These are phyloP conservation scores for Meiosimyza platycephala DNA, from an alignment of 2,888 invertebrate genomes.

Conservation along the genomic window DNA sequence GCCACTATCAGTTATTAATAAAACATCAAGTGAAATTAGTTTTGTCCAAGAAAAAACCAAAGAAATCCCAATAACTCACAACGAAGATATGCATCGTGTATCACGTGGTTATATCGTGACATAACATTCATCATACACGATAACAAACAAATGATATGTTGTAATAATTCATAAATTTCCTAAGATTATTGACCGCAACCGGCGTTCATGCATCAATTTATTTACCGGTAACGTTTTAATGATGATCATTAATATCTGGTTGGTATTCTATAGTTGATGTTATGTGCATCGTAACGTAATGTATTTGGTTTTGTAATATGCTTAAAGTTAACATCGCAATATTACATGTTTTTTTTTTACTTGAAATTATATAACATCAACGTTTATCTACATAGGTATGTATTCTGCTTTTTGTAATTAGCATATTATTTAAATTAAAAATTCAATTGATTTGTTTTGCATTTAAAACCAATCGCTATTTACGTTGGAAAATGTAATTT, in stretches of 20 bases:
- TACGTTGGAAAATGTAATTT: no score
- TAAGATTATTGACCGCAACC: constrained; percentile 28
- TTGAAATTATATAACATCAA: no score
- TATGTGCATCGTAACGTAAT: no score
- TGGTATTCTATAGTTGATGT: no score
- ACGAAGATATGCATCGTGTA: not conserved
- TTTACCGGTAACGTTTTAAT: not conserved
- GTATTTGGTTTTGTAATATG: no score
- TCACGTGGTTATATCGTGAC: constrained; percentile 26
- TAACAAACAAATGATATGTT: not conserved
- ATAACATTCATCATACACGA: constrained; percentile 4
- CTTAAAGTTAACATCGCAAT: no score
- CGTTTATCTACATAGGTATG: not conserved
- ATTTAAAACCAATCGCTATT: no score
- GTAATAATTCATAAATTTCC: not conserved
- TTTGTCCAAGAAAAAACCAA: not conserved
- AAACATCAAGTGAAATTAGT: not conserved
- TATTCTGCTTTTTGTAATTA: not conserved
- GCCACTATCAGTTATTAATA: constrained; percentile 11
- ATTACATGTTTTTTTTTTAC: no score
- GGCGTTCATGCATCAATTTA: not conserved
- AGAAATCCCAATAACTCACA: not conserved
- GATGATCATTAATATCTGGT: no score
- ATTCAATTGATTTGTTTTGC: no score
- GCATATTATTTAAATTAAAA: no score